Conservation (phyloP, 2,113 vertebrate genomes). For the Protobothrops flavoviridis region DNA sequence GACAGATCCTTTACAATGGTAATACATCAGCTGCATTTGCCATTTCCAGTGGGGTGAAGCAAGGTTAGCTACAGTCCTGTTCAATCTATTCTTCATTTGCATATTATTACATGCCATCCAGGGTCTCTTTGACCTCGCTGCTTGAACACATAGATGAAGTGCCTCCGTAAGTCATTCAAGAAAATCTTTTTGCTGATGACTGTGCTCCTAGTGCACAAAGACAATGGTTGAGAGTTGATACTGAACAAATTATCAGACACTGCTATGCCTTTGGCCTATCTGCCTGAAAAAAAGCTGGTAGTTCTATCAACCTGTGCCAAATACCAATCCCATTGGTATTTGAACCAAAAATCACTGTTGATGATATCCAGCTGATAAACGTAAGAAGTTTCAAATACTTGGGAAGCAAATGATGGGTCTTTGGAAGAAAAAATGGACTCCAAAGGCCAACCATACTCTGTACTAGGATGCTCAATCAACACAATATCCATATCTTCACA, state of each 20-base stretch:
- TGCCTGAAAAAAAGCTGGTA: not conserved
- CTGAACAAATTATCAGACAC: not conserved
- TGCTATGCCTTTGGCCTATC: not conserved
- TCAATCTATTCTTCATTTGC: not conserved
- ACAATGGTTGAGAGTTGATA: not conserved
- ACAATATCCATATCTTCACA: not conserved
- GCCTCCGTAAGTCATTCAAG: not conserved
- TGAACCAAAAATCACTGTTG: not conserved
- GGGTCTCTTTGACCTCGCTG: not conserved
- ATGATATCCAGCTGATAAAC: not conserved
- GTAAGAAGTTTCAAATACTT: not conserved
- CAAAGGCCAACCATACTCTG: not conserved
- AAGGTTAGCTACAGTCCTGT: not conserved
- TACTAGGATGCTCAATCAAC: not conserved
- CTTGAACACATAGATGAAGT: not conserved
- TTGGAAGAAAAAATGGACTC: not conserved
- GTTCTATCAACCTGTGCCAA: not conserved
- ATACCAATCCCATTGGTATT: not conserved
- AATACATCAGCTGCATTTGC: not conserved
- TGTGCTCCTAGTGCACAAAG: not conserved
- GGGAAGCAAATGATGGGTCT: not conserved
- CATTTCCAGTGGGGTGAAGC: not conserved
- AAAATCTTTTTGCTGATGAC: not conserved
- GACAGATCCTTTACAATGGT: not conserved
- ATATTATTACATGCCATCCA: not conserved